A percentile compares a stretch with the other conserved stretches of the same genome.
Evolutionary conservation across 2,888 invertebrate genomes (phyloP).

Genomic region (Philhelius pedissequus): DNA sequence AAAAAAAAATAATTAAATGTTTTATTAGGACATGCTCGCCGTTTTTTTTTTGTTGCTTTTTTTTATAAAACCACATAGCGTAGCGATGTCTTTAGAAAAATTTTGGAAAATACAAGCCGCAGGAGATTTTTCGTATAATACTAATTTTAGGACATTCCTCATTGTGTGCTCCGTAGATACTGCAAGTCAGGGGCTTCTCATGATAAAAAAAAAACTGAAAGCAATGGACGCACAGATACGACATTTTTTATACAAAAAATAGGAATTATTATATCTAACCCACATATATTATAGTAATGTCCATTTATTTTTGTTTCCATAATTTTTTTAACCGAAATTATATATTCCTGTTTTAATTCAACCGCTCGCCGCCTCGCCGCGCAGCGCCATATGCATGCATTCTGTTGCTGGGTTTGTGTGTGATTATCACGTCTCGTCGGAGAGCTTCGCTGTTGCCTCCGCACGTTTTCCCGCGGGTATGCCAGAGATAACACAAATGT

Average conservation of each 20-base stretch:
- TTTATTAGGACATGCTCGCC: slow-evolving; percentile 32
- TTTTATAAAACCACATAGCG: slow-evolving; percentile 36
- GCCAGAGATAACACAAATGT: slow-evolving; percentile 62
- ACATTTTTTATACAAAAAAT: slow-evolving; percentile 14
- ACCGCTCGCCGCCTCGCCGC: too few species aligned
- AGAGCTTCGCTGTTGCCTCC: neutral
- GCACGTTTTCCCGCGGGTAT: slow-evolving; percentile 56
- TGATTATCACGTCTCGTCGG: neutral
- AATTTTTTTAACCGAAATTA: slow-evolving; percentile 53
- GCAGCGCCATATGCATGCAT: slow-evolving; percentile 36
- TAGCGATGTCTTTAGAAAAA: slow-evolving; percentile 24
- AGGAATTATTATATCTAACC: slow-evolving; percentile 58
- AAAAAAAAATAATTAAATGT: slow-evolving; percentile 27
- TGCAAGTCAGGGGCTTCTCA: slow-evolving; percentile 22
- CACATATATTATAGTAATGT: slow-evolving; percentile 57
- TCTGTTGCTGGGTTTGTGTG: slow-evolving; percentile 29
- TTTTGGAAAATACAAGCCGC: slow-evolving; percentile 35
- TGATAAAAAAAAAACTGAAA: neutral
- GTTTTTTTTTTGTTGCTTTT: slow-evolving; percentile 34
- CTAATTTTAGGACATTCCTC: slow-evolving; percentile 51
- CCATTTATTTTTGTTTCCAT: slow-evolving; percentile 48
- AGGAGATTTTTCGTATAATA: slow-evolving; percentile 49
- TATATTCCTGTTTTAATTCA: slow-evolving; percentile 52
- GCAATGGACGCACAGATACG: slow-evolving; percentile 35
- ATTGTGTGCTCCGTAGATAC: slow-evolving; percentile 12